A percentile compares a stretch with the other conserved stretches of the same genome.
phyloP scores from a whole-genome alignment of 2,888 invertebrate genomes.

The Athalia cordata region DNA sequence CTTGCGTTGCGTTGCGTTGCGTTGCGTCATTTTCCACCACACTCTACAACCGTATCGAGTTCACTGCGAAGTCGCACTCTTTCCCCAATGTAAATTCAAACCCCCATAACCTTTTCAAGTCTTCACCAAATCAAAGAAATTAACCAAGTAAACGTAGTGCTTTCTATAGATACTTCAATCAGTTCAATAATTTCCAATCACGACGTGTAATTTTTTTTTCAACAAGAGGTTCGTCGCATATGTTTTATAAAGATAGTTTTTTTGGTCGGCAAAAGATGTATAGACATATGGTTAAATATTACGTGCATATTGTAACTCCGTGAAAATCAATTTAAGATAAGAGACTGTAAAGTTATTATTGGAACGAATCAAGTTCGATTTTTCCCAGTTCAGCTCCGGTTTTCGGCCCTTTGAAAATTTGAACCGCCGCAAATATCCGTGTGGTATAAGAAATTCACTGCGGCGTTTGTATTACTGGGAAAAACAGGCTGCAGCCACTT shows the following conservation, averaged over 20 bases:
- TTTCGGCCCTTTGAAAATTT: constrained; percentile 39
- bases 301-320: too few relatives aligned
- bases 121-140: not conserved
- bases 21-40: constrained; percentile 23
- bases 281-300: too few relatives aligned
- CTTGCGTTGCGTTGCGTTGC: not conserved
- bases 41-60: not conserved
- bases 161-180: not conserved
- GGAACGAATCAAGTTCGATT: constrained; percentile 32
- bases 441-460: too few relatives aligned
- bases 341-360: constrained; percentile 41
- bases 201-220: too few relatives aligned
- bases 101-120: not conserved
- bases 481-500: too few relatives aligned
- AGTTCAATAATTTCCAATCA: not conserved
- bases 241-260: too few relatives aligned
- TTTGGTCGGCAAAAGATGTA: too few relatives aligned
- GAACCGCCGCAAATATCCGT: too few relatives aligned
- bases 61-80: not conserved
- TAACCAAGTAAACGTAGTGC: not conserved
- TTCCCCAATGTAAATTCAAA: not conserved
- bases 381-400: not conserved
- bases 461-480: too few relatives aligned
- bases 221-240: too few relatives aligned
- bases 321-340: not conserved